Evolutionary conservation across 2,797 vertebrate genomes (phyloP).

Genomic region (Gouania willdenowi): DNA sequence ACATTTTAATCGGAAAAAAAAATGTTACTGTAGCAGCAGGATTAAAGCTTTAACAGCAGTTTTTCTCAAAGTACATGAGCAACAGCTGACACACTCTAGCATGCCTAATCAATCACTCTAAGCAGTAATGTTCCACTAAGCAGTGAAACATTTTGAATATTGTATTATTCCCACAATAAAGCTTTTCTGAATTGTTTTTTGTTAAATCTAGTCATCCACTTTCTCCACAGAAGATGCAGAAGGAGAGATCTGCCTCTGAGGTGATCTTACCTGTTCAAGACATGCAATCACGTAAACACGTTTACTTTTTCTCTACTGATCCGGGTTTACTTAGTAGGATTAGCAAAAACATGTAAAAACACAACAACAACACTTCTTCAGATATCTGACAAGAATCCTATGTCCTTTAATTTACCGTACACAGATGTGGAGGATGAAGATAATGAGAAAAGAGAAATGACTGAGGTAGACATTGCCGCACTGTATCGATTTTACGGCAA

Average conservation of each 20-base stretch:
- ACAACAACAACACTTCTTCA: background rate
- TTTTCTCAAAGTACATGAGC: too few species aligned
- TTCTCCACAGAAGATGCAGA: slow-evolving; percentile 62
- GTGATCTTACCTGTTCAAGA: slow-evolving; percentile 67
- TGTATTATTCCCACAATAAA: background rate
- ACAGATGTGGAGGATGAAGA: slow-evolving; percentile 90
- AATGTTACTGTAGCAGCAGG: too few species aligned
- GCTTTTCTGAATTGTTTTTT: background rate
- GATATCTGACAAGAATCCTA: background rate
- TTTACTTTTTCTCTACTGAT: too few species aligned
- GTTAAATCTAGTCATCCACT: background rate
- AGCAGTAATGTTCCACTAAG: too few species aligned
- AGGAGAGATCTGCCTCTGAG: slow-evolving; percentile 64
- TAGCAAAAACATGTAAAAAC: too few species aligned
- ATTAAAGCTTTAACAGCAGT: too few species aligned
- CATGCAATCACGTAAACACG: slow-evolving; percentile 74
- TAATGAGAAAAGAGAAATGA: slow-evolving; percentile 86
- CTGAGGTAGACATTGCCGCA: slow-evolving; percentile 83
- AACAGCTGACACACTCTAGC: too few species aligned
- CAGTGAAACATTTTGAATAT: background rate
- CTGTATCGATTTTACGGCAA: slow-evolving; percentile 93
- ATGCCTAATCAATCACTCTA: too few species aligned
- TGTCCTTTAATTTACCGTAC: background rate
- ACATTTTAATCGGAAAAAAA: too few species aligned
- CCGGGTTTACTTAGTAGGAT: too few species aligned